phyloP scores from a whole-genome alignment of 2,888 invertebrate genomes.

The Eupsilia transversa region DNA sequence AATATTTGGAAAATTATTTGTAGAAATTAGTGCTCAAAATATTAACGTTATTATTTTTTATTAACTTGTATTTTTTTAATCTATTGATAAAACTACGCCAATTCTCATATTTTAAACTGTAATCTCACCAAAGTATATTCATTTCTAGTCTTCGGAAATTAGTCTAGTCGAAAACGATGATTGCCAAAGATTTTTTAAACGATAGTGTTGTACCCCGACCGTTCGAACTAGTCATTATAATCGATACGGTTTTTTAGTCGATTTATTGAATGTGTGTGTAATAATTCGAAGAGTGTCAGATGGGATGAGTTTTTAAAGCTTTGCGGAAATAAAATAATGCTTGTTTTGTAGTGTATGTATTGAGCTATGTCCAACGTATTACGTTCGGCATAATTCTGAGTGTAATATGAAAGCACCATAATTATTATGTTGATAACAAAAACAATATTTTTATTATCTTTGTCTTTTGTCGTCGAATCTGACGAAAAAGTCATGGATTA shows the following conservation, averaged over 20 bases:
- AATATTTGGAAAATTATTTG: conserved; percentile 28
- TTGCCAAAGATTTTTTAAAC: conserved; percentile 79
- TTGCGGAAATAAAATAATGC: conserved; percentile 47
- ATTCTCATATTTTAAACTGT: conserved; percentile 37
- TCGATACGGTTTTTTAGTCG: conserved; percentile 46
- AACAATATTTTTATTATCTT: background rate
- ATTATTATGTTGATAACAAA: background rate
- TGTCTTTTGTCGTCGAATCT: background rate
- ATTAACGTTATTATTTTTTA: conserved; percentile 34
- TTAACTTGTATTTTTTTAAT: conserved; percentile 33
- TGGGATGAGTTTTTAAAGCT: conserved; percentile 20
- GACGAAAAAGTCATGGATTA: background rate
- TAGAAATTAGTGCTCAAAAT: conserved; percentile 70
- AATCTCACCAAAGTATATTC: conserved; percentile 73
- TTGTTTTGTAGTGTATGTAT: conserved; percentile 31
- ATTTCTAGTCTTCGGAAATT: conserved; percentile 76
- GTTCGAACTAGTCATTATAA: conserved; percentile 85
- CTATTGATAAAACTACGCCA: conserved; percentile 36
- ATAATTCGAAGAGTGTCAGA: conserved; percentile 21
- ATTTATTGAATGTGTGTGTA: conserved; percentile 38
- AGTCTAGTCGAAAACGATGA: conserved; percentile 76
- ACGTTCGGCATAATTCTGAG: background rate
- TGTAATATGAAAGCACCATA: conserved; percentile 8
- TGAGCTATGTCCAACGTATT: conserved; percentile 1
- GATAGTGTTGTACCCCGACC: conserved; percentile 70